phyloP scores from a whole-genome alignment of 1,140 invertebrate genomes.

The Spodoptera litura region DNA sequence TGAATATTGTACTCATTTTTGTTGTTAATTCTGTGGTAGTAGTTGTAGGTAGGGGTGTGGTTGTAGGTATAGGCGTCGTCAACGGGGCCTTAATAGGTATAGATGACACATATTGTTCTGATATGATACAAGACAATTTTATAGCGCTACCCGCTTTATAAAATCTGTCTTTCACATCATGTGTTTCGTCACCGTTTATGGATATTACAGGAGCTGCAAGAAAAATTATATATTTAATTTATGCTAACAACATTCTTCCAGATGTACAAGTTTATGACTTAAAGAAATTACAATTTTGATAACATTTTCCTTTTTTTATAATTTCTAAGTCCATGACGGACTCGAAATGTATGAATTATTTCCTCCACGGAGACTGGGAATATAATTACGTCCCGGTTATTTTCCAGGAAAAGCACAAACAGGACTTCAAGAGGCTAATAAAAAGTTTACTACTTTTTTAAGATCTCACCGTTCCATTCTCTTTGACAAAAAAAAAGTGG shows the following conservation, averaged over 20 bases:
- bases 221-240: constrained; percentile 33
- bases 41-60: constrained; percentile 64
- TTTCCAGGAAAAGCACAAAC: constrained; percentile 30
- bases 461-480: constrained; percentile 3
- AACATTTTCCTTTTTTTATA: constrained; percentile 22
- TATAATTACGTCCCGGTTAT: constrained; percentile 37
- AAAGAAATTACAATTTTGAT: constrained; percentile 9
- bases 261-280: constrained; percentile 1
- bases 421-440: constrained; percentile 26
- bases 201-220: constrained; percentile 88
- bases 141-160: constrained; percentile 91
- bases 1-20: constrained; percentile 79
- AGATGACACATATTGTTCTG: constrained; percentile 71
- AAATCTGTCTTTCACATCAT: constrained; percentile 89
- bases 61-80: constrained; percentile 64
- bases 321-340: constrained; percentile 13
- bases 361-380: constrained; percentile 12
- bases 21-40: constrained; percentile 78
- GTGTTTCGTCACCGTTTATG: constrained; percentile 89
- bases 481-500: constrained; percentile 13
- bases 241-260: background rate
- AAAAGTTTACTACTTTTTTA: constrained; percentile 38
- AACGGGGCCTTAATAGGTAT: constrained; percentile 66
- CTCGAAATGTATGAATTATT: constrained; percentile 11
- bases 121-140: constrained; percentile 88